Conservation (phyloP, 1,140 invertebrate genomes). For the Bombus confusus region DNA sequence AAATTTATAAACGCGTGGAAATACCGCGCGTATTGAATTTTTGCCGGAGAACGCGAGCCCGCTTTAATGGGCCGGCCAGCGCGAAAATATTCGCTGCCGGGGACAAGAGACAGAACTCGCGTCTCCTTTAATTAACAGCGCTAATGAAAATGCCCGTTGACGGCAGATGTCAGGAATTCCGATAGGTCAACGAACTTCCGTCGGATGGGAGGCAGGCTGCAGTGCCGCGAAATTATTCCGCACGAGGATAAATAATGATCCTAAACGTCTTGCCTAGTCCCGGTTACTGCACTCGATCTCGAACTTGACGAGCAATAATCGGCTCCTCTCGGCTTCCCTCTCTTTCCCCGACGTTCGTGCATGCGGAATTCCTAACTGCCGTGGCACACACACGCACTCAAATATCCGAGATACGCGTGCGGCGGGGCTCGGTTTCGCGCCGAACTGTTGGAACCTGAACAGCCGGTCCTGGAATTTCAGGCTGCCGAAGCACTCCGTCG, state of each 20-base stretch:
- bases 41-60: no score
- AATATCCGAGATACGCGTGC: slow-evolving; percentile 57
- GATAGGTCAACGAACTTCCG: slow-evolving; percentile 20
- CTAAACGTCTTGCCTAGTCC: background rate
- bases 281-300: background rate
- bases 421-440: slow-evolving; percentile 49
- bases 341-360: slow-evolving; percentile 23
- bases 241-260: background rate
- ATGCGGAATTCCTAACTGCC: slow-evolving; percentile 39
- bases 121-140: slow-evolving; percentile 22
- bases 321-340: background rate
- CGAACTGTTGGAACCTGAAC: slow-evolving; percentile 60
- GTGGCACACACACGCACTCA: slow-evolving; percentile 49
- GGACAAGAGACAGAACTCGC: background rate
- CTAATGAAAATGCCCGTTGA: slow-evolving; percentile 18
- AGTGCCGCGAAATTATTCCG: background rate
- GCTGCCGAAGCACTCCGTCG: slow-evolving; percentile 44
- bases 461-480: slow-evolving; percentile 62
- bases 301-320: slow-evolving; percentile 20
- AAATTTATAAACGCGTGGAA: slow-evolving; percentile 4
- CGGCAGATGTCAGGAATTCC: slow-evolving; percentile 17
- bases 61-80: background rate
- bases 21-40: background rate
- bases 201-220: background rate
- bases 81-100: background rate